These are phyloP conservation scores for Tapirus indicus DNA, from an alignment of 2,797 vertebrate genomes.

Conservation along the genomic window DNA sequence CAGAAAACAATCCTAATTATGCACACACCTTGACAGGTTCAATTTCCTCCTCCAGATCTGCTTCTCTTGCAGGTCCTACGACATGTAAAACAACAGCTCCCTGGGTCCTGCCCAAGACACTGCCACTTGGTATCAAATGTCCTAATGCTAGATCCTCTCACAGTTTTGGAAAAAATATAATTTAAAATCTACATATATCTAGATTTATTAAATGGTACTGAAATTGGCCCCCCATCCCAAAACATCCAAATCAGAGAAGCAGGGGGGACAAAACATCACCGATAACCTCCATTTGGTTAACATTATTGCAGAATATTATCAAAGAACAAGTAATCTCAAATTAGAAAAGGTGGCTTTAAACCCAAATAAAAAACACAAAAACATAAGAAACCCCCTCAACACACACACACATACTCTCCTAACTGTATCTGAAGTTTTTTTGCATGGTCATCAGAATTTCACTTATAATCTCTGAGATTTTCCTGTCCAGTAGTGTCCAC, in stretches of 20 bases:
- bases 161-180: neutral
- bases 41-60: slow-evolving; percentile 27
- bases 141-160: neutral
- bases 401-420: neutral
- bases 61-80: neutral
- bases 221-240: neutral
- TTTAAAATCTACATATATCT: slow-evolving; percentile 36
- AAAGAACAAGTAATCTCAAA: neutral
- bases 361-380: slow-evolving; percentile 30
- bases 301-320: neutral
- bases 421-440: neutral
- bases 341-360: slow-evolving; percentile 32
- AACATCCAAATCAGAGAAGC: slow-evolving; percentile 7
- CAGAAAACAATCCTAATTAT: neutral
- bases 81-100: neutral
- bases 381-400: neutral
- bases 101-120: neutral
- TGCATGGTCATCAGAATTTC: slow-evolving; percentile 76
- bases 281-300: neutral
- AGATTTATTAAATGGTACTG: slow-evolving; percentile 8
- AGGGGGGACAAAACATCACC: neutral
- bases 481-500: slow-evolving; percentile 51
- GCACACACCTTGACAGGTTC: neutral
- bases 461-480: slow-evolving; percentile 75
- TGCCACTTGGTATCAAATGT: neutral